Percentiles rank a stretch among this genome's conserved stretches.
Evolutionary conservation across 2,797 vertebrate species (phyloP).

Genomic region (Hozukius guyotensis): DNA sequence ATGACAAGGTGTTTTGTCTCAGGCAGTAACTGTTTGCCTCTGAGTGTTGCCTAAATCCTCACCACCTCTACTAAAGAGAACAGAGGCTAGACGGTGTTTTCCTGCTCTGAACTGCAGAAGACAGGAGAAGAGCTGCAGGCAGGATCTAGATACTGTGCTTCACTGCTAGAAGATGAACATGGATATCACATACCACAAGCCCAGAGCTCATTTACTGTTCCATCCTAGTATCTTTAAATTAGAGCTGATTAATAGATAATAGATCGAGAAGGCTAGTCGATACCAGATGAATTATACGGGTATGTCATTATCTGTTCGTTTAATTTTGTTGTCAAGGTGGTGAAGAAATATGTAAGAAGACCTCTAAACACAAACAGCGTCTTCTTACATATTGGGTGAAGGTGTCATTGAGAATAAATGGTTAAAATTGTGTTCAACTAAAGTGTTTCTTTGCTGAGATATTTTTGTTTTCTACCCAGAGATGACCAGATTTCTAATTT

Average conservation of each 20-base stretch:
- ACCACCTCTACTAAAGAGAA: slow-evolving; percentile 19
- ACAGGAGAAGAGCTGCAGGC: slow-evolving; percentile 18
- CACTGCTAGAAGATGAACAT: slow-evolving; percentile 23
- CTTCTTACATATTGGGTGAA: slow-evolving; percentile 79
- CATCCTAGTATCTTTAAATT: slow-evolving; percentile 31
- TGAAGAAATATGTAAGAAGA: slow-evolving; percentile 80
- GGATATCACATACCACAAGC: slow-evolving; percentile 8
- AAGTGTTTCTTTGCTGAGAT: slow-evolving; percentile 39
- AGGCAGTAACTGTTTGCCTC: slow-evolving; percentile 19
- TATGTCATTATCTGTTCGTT: slow-evolving; percentile 50
- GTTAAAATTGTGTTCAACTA: slow-evolving; percentile 22
- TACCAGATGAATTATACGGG: slow-evolving; percentile 6
- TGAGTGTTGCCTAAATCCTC: slow-evolving; percentile 31
- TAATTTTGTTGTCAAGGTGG: slow-evolving; percentile 70
- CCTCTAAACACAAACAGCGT: slow-evolving; percentile 27
- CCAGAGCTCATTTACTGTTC: slow-evolving; percentile 24
- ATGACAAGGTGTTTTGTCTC: slow-evolving; percentile 21
- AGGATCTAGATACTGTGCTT: slow-evolving; percentile 29
- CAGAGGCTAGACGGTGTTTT: slow-evolving; percentile 23
- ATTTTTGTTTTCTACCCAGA: neutral
- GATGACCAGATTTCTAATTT: slow-evolving; percentile 31
- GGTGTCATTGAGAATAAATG: slow-evolving; percentile 66
- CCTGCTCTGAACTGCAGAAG: slow-evolving; percentile 23
- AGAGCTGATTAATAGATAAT: slow-evolving; percentile 12
- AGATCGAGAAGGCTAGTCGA: slow-evolving; percentile 15